phyloP scores from a whole-genome alignment of 2,888 invertebrate genomes.

The Elmis aenea region DNA sequence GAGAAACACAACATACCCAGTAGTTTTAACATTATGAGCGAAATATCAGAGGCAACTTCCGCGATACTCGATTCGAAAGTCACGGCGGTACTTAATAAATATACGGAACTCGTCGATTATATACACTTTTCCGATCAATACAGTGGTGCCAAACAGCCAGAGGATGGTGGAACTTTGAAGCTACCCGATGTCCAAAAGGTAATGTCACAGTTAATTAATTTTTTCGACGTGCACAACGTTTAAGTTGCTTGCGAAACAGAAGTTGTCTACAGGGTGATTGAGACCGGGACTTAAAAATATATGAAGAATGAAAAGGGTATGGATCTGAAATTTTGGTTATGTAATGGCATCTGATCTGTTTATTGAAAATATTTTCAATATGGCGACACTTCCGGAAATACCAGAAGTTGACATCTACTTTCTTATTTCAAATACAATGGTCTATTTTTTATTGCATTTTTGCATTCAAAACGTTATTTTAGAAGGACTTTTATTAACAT shows the following conservation, averaged over 20 bases:
- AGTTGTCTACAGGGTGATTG: too few species aligned
- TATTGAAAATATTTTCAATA: too few species aligned
- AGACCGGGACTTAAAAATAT: too few species aligned
- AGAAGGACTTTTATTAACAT: too few species aligned
- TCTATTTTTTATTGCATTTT: too few species aligned
- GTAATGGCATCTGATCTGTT: too few species aligned
- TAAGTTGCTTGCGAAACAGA: too few species aligned
- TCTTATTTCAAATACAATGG: too few species aligned
- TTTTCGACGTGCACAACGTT: constrained; percentile 2
- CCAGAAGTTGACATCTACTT: too few species aligned
- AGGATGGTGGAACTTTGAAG: constrained; percentile 58
- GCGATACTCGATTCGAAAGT: constrained; percentile 80
- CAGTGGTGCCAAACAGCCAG: constrained; percentile 83
- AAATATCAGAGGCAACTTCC: constrained; percentile 83
- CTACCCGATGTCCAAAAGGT: constrained; percentile 43
- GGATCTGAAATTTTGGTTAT: neutral
- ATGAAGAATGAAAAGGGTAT: too few species aligned
- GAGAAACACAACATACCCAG: constrained; percentile 43
- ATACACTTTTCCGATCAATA: constrained; percentile 97
- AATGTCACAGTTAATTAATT: constrained; percentile 16
- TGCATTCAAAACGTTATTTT: too few species aligned
- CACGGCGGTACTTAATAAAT: constrained; percentile 70
- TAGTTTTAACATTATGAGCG: constrained; percentile 71
- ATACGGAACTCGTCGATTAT: constrained; percentile 82
- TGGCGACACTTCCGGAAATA: too few species aligned